A percentile compares a stretch with the other conserved stretches of the same genome.
Evolutionary conservation across 2,113 vertebrate species (phyloP).

Genomic region (Cyanocitta stelleri): DNA sequence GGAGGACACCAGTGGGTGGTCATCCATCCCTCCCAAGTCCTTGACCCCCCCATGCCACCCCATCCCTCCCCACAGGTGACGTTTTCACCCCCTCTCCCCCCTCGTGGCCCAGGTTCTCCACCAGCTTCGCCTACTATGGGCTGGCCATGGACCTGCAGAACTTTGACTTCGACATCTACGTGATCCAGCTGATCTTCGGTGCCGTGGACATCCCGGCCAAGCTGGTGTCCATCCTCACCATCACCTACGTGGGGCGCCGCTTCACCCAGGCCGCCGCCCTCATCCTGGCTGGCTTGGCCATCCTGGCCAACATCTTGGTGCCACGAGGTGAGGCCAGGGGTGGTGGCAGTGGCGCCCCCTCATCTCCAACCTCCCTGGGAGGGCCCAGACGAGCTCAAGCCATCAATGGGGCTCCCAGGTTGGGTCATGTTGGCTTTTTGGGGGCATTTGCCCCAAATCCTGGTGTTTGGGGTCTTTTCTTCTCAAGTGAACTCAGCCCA

Average conservation of each 20-base stretch:
- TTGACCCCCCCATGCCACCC: background rate
- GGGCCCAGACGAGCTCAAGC: fast-evolving
- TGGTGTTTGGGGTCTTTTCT: too few species aligned
- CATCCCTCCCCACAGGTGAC: background rate
- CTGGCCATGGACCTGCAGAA: conserved; percentile 86
- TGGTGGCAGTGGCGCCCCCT: fast-evolving
- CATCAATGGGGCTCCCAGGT: fast-evolving
- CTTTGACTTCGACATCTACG: conserved; percentile 83
- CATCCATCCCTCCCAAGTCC: background rate
- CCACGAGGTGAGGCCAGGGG: background rate
- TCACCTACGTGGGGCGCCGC: conserved; percentile 63
- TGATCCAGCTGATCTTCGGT: conserved; percentile 87
- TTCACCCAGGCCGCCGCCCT: conserved; percentile 71
- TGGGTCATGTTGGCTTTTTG: background rate
- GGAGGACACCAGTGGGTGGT: background rate
- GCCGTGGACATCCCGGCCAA: conserved; percentile 85
- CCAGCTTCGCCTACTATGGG: conserved; percentile 86
- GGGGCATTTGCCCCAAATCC: background rate
- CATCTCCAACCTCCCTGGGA: background rate
- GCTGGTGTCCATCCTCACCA: conserved; percentile 68
- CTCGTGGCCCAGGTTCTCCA: conserved; percentile 62
- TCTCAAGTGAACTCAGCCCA: background rate
- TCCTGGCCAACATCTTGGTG: conserved; percentile 46
- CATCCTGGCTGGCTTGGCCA: conserved; percentile 70
- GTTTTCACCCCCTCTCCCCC: too few species aligned